phyloP scores from a whole-genome alignment of 2,888 invertebrate genomes.

The Metellina segmentata region DNA sequence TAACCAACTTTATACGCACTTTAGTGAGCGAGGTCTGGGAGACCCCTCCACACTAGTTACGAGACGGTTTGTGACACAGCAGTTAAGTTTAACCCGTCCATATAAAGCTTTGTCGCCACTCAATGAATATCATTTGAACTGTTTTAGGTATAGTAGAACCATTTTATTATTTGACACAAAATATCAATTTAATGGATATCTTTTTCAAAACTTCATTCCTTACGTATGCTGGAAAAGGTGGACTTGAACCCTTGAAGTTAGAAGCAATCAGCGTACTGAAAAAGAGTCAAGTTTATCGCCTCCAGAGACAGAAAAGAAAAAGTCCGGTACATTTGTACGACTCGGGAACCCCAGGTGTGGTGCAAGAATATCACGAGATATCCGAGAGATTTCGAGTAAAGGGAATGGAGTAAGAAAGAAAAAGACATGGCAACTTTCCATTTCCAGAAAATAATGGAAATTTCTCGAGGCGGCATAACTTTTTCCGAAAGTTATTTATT shows the following conservation, averaged over 20 bases:
- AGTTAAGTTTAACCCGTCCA: too few relatives aligned
- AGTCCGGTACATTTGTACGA: not conserved
- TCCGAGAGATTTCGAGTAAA: not conserved
- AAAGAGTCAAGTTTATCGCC: not conserved
- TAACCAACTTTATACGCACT: too few relatives aligned
- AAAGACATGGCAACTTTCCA: conserved; percentile 25
- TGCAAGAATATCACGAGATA: not conserved
- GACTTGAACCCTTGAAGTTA: not conserved
- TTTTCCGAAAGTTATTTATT: conserved; percentile 34
- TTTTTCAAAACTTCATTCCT: not conserved
- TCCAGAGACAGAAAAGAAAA: not conserved
- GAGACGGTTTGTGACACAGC: too few relatives aligned
- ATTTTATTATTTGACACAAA: too few relatives aligned
- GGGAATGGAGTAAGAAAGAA: not conserved
- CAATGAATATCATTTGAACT: too few relatives aligned
- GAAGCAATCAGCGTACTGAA: not conserved
- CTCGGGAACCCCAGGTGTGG: conserved; percentile 12
- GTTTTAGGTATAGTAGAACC: too few relatives aligned
- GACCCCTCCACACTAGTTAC: too few relatives aligned
- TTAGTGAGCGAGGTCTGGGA: too few relatives aligned
- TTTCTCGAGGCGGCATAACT: conserved; percentile 50
- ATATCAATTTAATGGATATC: not conserved
- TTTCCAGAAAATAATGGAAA: conserved; percentile 58
- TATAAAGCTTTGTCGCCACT: too few relatives aligned
- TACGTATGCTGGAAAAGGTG: not conserved